These are phyloP conservation scores for Falco peregrinus DNA, from an alignment of 2,797 vertebrate species.

Conservation along the genomic window DNA sequence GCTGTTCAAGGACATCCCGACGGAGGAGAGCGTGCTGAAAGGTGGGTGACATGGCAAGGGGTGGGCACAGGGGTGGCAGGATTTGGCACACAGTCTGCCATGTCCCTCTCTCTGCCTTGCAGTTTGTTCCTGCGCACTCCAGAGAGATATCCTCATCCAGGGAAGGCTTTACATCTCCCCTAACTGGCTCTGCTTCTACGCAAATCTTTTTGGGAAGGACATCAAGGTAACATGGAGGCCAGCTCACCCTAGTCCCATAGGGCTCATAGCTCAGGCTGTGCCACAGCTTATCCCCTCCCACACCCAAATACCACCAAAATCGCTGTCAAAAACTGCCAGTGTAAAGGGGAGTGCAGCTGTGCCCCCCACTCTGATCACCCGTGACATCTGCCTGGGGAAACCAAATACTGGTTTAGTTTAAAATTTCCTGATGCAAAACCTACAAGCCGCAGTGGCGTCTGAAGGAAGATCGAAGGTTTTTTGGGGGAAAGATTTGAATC, in stretches of 20 bases:
- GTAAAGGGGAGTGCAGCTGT: rapidly evolving
- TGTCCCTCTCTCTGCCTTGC: background rate
- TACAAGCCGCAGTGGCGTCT: rapidly evolving
- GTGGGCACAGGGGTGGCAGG: rapidly evolving
- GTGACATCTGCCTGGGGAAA: background rate
- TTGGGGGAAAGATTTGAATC: background rate
- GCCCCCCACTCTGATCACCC: background rate
- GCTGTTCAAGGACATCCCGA: slow-evolving; percentile 92
- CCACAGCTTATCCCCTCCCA: background rate
- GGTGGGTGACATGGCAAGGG: slow-evolving; percentile 71
- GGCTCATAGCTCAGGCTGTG: background rate
- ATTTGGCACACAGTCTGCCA: rapidly evolving
- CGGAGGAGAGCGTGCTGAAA: slow-evolving; percentile 94
- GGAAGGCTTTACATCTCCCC: slow-evolving; percentile 96
- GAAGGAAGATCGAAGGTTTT: slow-evolving; percentile 13
- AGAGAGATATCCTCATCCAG: slow-evolving; percentile 94
- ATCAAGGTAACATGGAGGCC: slow-evolving; percentile 83
- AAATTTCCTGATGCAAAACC: background rate
- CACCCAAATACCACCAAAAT: background rate
- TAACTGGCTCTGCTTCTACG: slow-evolving; percentile 98
- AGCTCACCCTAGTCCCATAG: rapidly evolving
- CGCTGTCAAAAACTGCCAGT: rapidly evolving
- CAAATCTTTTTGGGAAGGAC: slow-evolving; percentile 96
- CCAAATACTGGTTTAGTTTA: background rate
- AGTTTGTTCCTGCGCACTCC: slow-evolving; percentile 97